Evolutionary conservation across 2,113 vertebrate genomes (phyloP).

Genomic region (Upupa epops): DNA sequence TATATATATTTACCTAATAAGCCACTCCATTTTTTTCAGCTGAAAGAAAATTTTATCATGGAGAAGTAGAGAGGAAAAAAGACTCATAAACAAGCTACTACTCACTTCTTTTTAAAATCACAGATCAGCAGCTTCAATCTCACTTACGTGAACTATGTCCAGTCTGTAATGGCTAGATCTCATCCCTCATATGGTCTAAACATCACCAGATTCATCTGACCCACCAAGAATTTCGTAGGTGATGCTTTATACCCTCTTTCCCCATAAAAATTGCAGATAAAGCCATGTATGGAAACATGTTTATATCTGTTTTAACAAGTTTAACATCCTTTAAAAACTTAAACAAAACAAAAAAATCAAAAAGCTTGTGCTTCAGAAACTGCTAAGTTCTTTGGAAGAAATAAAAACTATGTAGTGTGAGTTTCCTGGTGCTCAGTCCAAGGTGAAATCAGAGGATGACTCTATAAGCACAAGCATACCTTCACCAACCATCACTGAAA

Average conservation of each 20-base stretch:
- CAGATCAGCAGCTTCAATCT: not conserved
- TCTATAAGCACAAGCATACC: not conserved
- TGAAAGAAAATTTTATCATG: not conserved
- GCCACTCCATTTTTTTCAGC: not conserved
- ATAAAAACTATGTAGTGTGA: not conserved
- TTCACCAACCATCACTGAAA: not conserved
- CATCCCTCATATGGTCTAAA: not conserved
- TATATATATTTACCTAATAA: not conserved
- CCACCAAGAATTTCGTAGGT: not conserved
- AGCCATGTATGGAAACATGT: not conserved
- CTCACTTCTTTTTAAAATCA: not conserved
- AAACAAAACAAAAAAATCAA: not conserved
- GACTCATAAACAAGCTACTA: not conserved
- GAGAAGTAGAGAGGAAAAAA: not conserved
- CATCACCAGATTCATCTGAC: not conserved
- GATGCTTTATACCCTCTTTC: not conserved
- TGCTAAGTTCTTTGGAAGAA: not conserved
- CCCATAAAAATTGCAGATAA: not conserved
- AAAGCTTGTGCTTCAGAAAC: not conserved
- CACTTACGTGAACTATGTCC: not conserved
- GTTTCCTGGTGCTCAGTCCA: not conserved
- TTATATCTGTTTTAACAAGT: not conserved
- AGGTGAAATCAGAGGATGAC: not conserved
- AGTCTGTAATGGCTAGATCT: not conserved
- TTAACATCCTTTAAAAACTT: too few relatives aligned